Percentiles rank a stretch among this genome's conserved stretches.
These are phyloP conservation scores for Laticauda colubrina DNA, from an alignment of 2,113 vertebrate genomes.

Conservation along the genomic window DNA sequence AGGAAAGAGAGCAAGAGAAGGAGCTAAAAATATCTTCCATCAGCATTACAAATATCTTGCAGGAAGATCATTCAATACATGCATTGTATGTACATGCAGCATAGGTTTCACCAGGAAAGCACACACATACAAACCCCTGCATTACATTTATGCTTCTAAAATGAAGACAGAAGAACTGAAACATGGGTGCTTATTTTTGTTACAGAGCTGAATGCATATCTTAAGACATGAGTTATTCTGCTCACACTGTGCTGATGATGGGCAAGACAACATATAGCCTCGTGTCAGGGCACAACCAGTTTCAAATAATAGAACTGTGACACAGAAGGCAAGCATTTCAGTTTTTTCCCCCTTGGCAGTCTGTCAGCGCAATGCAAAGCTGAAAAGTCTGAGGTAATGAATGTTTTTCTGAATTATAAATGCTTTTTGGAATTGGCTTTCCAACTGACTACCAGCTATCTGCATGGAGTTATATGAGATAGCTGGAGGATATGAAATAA, in stretches of 20 bases:
- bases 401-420: not conserved
- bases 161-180: not conserved
- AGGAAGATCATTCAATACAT: not conserved
- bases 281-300: not conserved
- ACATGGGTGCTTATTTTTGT: not conserved
- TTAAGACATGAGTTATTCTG: not conserved
- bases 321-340: rapidly evolving
- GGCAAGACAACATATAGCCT: not conserved
- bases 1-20: constrained; percentile 1
- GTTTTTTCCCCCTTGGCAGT: not conserved
- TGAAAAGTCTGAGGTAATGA: not conserved
- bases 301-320: not conserved
- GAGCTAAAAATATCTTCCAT: constrained; percentile 25
- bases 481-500: not conserved
- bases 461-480: rapidly evolving
- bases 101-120: rapidly evolving
- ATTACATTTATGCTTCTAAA: not conserved
- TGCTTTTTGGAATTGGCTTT: not conserved
- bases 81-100: not conserved
- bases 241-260: not conserved
- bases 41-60: constrained; percentile 31
- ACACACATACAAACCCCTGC: rapidly evolving
- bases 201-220: not conserved
- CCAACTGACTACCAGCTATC: rapidly evolving
- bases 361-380: not conserved